Percentiles rank a stretch among this genome's conserved stretches.
These are phyloP conservation scores for Dysmachus trigonus DNA, from an alignment of 2,888 invertebrate species.

Conservation along the genomic window DNA sequence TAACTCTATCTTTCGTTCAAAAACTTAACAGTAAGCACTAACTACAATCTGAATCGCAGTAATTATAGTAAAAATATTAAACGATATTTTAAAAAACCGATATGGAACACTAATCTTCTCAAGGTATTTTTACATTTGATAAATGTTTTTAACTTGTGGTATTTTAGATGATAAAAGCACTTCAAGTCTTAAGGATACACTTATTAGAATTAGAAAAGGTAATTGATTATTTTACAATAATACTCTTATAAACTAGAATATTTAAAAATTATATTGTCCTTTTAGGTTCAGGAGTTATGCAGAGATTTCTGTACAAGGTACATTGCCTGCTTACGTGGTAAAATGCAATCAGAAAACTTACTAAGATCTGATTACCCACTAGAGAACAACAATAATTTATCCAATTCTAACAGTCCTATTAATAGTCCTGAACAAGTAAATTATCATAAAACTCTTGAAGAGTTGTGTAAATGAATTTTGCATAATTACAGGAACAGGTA, in stretches of 20 bases:
- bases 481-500: slow-evolving; percentile 46
- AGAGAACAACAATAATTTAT: slow-evolving; percentile 65
- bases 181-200: slow-evolving; percentile 92
- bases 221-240: not conserved
- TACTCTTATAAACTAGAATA: not conserved
- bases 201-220: slow-evolving; percentile 87
- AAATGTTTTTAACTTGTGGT: not conserved
- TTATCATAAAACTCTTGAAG: not conserved
- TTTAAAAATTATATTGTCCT: not conserved
- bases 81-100: no score
- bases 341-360: slow-evolving; percentile 90
- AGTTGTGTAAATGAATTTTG: not conserved
- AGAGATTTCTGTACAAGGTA: slow-evolving; percentile 94
- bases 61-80: no score
- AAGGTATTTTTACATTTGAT: not conserved
- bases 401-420: slow-evolving; percentile 66
- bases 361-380: slow-evolving; percentile 77
- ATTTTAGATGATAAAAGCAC: slow-evolving; percentile 82
- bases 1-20: no score
- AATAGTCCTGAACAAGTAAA: slow-evolving; percentile 49
- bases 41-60: no score
- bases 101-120: not conserved
- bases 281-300: slow-evolving; percentile 85
- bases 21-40: no score
- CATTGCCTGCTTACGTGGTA: slow-evolving; percentile 87